phyloP scores from a whole-genome alignment of 2,113 vertebrate species.

The Arothron firmamentum region DNA sequence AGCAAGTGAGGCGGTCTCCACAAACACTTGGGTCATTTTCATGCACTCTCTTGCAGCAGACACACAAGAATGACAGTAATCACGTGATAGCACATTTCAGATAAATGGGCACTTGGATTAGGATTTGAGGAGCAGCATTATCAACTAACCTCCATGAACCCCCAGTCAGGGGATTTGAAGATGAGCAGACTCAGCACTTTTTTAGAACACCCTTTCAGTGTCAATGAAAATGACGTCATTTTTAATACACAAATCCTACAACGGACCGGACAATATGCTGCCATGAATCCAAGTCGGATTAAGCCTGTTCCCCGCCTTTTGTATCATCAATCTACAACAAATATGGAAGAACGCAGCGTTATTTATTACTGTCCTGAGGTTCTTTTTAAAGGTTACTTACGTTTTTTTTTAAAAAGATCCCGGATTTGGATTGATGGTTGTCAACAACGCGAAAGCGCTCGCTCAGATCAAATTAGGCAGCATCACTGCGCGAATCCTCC shows the following conservation, averaged over 20 bases:
- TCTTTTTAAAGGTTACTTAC: conserved; percentile 17
- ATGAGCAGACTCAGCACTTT: conserved; percentile 75
- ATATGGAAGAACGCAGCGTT: no score
- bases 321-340: no score
- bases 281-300: conserved; percentile 36
- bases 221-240: conserved; percentile 87
- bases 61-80: background rate
- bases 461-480: conserved; percentile 14
- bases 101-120: background rate
- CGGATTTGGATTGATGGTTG: conserved; percentile 29
- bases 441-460: conserved; percentile 19
- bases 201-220: conserved; percentile 66
- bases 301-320: no score
- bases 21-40: background rate
- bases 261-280: conserved; percentile 36
- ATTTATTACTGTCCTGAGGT: no score
- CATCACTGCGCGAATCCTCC: conserved; percentile 22
- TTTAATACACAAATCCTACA: conserved; percentile 58
- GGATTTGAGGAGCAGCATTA: background rate
- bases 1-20: background rate
- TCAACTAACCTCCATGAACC: background rate
- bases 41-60: background rate
- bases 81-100: conserved; percentile 6
- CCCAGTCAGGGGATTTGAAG: conserved; percentile 40
- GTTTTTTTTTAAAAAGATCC: conserved; percentile 17